A percentile compares a stretch with the other conserved stretches of the same genome.
These are phyloP conservation scores for Neomonachus schauinslandi DNA, from an alignment of 2,113 vertebrate species.

Conservation along the genomic window DNA sequence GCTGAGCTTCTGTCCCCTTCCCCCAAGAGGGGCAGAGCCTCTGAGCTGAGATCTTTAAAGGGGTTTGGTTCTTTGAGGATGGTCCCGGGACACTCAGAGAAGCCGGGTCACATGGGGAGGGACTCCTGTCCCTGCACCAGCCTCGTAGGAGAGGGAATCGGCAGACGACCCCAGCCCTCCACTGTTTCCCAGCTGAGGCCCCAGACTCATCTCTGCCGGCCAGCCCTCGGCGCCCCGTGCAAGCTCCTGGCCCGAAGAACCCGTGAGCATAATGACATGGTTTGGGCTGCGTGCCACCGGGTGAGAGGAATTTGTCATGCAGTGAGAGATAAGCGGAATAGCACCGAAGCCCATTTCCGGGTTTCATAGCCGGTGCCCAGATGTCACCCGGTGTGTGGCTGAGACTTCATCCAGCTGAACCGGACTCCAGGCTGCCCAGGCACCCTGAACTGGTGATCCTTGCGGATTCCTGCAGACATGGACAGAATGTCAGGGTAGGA, in stretches of 20 bases:
- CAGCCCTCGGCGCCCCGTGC: accelerated
- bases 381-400: accelerated
- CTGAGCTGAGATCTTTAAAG: not conserved
- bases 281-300: not conserved
- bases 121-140: too few species aligned
- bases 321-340: accelerated
- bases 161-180: not conserved
- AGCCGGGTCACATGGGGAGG: too few species aligned
- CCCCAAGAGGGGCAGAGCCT: not conserved
- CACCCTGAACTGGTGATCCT: too few species aligned
- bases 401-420: accelerated
- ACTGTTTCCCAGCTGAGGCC: accelerated
- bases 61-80: not conserved
- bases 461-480: too few species aligned
- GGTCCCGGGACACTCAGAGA: not conserved
- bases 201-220: not conserved
- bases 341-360: accelerated
- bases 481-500: not conserved
- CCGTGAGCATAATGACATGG: not conserved
- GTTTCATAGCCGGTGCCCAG: accelerated
- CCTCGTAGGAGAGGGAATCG: accelerated
- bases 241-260: not conserved
- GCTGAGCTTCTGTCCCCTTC: not conserved
- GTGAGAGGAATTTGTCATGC: accelerated
- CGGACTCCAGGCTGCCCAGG: not conserved